Evolutionary conservation across 2,797 vertebrate genomes (phyloP).

Genomic region (Tenualosa thibaudeaui): DNA sequence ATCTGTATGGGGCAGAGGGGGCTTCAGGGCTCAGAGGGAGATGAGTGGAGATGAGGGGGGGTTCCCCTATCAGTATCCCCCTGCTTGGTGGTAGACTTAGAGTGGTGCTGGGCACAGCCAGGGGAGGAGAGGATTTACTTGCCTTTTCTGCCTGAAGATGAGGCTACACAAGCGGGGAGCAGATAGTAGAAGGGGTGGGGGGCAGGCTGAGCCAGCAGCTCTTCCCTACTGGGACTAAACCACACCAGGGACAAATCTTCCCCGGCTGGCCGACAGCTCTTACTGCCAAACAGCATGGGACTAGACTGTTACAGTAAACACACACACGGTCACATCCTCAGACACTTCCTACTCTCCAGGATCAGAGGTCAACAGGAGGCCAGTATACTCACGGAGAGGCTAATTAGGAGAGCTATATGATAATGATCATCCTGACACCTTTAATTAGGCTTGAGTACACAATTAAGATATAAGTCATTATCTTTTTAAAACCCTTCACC

Average conservation of each 20-base stretch:
- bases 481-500: background rate
- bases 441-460: background rate
- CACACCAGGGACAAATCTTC: background rate
- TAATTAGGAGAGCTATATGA: background rate
- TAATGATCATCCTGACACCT: background rate
- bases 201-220: too few species aligned
- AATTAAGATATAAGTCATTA: slow-evolving; percentile 6
- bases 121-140: background rate
- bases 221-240: background rate
- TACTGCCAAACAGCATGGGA: background rate
- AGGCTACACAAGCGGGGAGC: slow-evolving; percentile 15
- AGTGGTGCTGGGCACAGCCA: background rate
- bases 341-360: background rate
- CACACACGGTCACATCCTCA: background rate
- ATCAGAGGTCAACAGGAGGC: background rate
- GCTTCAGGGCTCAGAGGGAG: background rate
- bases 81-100: background rate
- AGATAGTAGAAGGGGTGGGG: background rate
- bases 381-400: background rate
- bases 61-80: background rate
- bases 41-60: background rate
- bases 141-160: background rate
- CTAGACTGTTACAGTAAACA: background rate
- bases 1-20: background rate
- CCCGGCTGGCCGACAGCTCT: background rate